Conservation (phyloP, 2,888 invertebrate species). For the Nomada flava region DNA sequence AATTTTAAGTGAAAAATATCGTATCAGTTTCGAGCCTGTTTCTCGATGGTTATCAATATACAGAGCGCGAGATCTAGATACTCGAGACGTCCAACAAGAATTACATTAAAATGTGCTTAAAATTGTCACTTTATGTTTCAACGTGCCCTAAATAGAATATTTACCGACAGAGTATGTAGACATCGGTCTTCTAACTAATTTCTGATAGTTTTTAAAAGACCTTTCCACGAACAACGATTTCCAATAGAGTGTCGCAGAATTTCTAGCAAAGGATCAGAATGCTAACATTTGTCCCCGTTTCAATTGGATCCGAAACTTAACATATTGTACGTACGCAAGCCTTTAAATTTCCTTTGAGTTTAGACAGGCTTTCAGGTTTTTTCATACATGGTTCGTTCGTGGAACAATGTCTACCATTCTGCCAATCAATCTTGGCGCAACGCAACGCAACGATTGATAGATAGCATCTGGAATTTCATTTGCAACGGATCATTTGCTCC, state of each 20-base stretch:
- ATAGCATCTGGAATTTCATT: slow-evolving; percentile 19
- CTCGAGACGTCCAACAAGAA: background rate
- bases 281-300: slow-evolving; percentile 6
- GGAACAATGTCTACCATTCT: background rate
- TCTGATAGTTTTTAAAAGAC: background rate
- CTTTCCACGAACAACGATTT: background rate
- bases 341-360: background rate
- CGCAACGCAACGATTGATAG: background rate
- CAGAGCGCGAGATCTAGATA: background rate
- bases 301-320: background rate
- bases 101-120: slow-evolving; percentile 1
- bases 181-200: background rate
- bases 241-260: background rate
- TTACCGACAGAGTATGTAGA: background rate
- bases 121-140: background rate
- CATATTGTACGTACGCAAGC: too few relatives aligned
- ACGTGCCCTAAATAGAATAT: background rate
- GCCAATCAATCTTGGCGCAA: background rate
- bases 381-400: background rate
- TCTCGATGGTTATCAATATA: slow-evolving; percentile 2
- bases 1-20: slow-evolving; percentile 20
- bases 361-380: background rate
- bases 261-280: slow-evolving; percentile 5
- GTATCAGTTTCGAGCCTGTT: background rate
- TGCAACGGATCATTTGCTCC: slow-evolving; percentile 17